Evolutionary conservation across 2,888 invertebrate genomes (phyloP).

Genomic region (Schizaphis graminum): DNA sequence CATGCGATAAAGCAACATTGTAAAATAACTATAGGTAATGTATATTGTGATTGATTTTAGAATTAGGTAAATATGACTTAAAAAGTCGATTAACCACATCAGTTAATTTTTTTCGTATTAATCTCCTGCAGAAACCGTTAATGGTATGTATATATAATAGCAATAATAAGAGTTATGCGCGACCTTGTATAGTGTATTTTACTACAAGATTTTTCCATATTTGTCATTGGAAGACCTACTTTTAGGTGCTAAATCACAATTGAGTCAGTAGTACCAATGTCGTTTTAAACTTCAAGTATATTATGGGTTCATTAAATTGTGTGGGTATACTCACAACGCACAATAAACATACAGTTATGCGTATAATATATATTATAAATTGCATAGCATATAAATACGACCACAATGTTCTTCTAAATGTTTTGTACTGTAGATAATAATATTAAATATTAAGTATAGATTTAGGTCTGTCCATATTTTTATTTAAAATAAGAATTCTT

Average conservation of each 20-base stretch:
- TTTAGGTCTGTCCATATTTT: background rate
- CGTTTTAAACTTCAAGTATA: background rate
- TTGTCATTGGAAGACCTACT: constrained; percentile 16
- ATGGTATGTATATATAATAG: background rate
- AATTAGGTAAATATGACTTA: too few species aligned
- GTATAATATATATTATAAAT: background rate
- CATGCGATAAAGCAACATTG: background rate
- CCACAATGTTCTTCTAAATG: background rate
- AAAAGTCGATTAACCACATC: background rate
- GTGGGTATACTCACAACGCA: background rate
- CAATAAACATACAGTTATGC: background rate
- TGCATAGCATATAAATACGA: background rate
- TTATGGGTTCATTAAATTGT: background rate
- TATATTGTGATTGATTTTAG: background rate
- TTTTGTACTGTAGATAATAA: background rate
- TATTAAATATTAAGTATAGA: background rate
- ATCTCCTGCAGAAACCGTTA: background rate
- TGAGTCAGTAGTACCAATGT: background rate
- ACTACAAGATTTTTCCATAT: constrained; percentile 32
- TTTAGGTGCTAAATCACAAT: constrained; percentile 20
- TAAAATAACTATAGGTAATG: background rate
- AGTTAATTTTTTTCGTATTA: background rate
- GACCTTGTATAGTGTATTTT: background rate
- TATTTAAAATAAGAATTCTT: background rate
- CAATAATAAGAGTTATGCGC: background rate